These are phyloP conservation scores for Sacculina carcini DNA, from an alignment of 2,888 invertebrate genomes.

Conservation along the genomic window DNA sequence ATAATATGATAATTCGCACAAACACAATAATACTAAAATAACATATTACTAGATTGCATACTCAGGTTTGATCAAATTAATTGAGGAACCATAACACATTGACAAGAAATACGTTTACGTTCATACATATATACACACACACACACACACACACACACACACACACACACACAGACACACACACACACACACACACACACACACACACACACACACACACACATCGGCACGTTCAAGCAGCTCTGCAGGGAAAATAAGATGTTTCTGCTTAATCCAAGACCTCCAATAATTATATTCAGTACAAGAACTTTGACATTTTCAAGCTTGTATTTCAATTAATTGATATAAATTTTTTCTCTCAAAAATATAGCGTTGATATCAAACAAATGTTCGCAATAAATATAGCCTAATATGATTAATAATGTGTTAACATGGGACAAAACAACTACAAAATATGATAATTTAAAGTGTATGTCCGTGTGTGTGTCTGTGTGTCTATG, in stretches of 20 bases:
- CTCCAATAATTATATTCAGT: not conserved
- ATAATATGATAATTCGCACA: not conserved
- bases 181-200: constrained; percentile 4
- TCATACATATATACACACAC: not conserved
- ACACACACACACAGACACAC: constrained; percentile 1
- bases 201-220: constrained; percentile 5
- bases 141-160: constrained; percentile 2
- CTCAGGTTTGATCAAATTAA: not conserved
- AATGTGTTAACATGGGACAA: not conserved
- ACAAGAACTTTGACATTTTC: not conserved
- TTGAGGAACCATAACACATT: not conserved
- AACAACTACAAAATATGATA: not conserved
- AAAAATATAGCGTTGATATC: not conserved
- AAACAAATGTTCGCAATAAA: not conserved
- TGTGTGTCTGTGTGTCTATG: no score
- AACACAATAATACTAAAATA: no score
- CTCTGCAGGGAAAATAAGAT: not conserved
- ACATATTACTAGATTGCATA: no score
- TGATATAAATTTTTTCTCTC: not conserved
- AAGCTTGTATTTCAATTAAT: not conserved
- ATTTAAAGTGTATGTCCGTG: not conserved
- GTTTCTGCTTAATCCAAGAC: not conserved
- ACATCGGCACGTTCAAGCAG: no score
- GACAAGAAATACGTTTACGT: not conserved
- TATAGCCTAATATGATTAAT: not conserved